Evolutionary conservation across 2,797 vertebrate genomes (phyloP).

Genomic region (Pantherophis vulpinus): DNA sequence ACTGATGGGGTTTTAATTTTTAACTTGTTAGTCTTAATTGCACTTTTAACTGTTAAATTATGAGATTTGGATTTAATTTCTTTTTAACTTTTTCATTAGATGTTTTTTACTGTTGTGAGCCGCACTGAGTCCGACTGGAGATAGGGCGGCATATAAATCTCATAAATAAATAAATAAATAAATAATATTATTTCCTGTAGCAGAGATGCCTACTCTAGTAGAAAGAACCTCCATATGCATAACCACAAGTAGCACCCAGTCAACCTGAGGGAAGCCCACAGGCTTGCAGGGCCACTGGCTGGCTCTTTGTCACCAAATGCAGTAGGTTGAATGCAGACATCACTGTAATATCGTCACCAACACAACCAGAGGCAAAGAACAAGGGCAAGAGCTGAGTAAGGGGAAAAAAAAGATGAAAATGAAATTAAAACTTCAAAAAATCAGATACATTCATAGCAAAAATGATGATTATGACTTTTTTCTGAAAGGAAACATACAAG

Average conservation of each 20-base stretch:
- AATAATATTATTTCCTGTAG: slow-evolving; percentile 69
- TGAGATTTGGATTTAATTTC: too few relatives aligned
- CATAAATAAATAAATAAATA: too few relatives aligned
- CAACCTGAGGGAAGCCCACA: slow-evolving; percentile 98
- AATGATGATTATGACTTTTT: slow-evolving; percentile 50
- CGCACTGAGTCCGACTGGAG: too few relatives aligned
- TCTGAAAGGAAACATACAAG: slow-evolving; percentile 10
- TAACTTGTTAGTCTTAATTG: too few relatives aligned
- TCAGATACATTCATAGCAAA: slow-evolving; percentile 66
- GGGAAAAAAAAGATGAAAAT: slow-evolving; percentile 73
- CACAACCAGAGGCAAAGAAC: slow-evolving; percentile 79
- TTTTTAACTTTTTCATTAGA: too few relatives aligned
- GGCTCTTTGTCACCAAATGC: slow-evolving; percentile 97
- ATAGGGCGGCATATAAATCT: too few relatives aligned
- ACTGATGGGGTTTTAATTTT: too few relatives aligned
- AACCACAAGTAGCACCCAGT: slow-evolving; percentile 78
- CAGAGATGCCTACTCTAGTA: slow-evolving; percentile 66
- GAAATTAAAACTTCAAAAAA: slow-evolving; percentile 75
- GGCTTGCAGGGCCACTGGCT: slow-evolving; percentile 92
- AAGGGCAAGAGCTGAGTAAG: slow-evolving; percentile 80
- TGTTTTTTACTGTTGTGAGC: too few relatives aligned
- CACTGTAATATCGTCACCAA: slow-evolving; percentile 83
- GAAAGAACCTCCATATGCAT: slow-evolving; percentile 63
- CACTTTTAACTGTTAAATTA: too few relatives aligned
- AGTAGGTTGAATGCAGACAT: slow-evolving; percentile 99